phyloP scores from a whole-genome alignment of 2,797 vertebrate species.

The Gastrophryne carolinensis region DNA sequence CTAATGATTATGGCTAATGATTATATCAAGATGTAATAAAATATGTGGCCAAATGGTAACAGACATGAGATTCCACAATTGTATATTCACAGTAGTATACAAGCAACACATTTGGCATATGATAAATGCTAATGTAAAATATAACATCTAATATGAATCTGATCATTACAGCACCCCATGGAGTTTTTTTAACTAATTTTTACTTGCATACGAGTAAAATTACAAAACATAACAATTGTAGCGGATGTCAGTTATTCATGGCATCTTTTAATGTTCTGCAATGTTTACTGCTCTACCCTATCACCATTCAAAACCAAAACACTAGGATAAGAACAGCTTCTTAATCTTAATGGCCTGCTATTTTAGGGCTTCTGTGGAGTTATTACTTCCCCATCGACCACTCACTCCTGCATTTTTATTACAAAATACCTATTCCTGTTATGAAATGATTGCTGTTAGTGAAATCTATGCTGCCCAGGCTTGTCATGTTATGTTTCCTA shows the following conservation, averaged over 20 bases:
- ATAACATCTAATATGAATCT: no score
- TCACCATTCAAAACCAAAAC: conserved; percentile 3
- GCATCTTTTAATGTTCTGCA: background rate
- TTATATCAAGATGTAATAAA: no score
- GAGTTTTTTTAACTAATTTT: background rate
- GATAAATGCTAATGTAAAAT: no score
- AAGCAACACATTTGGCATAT: no score
- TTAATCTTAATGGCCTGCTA: conserved; percentile 19
- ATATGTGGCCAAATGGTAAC: no score
- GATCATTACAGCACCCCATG: background rate
- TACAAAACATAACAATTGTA: background rate
- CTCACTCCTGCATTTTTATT: conserved; percentile 11
- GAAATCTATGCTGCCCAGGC: conserved; percentile 4
- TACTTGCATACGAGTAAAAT: background rate
- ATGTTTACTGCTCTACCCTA: background rate
- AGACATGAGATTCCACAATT: no score
- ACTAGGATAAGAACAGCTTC: conserved; percentile 6
- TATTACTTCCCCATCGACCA: conserved; percentile 15
- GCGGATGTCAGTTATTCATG: background rate
- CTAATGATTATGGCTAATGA: no score
- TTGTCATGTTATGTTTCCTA: conserved; percentile 6
- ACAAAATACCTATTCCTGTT: conserved; percentile 17
- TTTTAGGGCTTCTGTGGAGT: background rate
- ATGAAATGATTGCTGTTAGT: conserved; percentile 11
- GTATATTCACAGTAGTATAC: no score